phyloP scores from a whole-genome alignment of 1,140 invertebrate species.

The Elymnias hypermnestra region DNA sequence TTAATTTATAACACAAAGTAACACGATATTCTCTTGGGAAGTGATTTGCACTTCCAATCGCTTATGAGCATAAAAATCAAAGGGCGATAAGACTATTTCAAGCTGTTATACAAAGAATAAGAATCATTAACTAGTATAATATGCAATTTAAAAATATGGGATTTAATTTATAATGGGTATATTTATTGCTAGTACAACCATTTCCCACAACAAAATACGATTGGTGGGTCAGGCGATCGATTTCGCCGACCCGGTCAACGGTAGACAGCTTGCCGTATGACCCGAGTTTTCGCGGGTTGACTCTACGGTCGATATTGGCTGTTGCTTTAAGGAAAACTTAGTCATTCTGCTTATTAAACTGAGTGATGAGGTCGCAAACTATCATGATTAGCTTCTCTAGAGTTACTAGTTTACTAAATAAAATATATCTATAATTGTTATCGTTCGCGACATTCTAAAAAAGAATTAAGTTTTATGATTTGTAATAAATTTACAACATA shows the following conservation, averaged over 20 bases:
- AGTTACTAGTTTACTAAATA: not conserved
- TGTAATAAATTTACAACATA: too few species aligned
- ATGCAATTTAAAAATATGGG: too few species aligned
- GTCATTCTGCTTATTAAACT: conserved; percentile 11
- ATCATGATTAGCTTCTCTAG: not conserved
- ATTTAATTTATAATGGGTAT: too few species aligned
- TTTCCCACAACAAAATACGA: conserved; percentile 1
- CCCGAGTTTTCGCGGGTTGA: conserved; percentile 25
- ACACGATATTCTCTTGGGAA: too few species aligned
- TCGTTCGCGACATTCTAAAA: too few species aligned
- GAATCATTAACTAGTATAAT: too few species aligned
- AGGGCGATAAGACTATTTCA: too few species aligned
- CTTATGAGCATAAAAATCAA: too few species aligned
- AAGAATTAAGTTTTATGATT: too few species aligned
- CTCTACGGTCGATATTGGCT: conserved; percentile 21
- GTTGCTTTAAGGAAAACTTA: conserved; percentile 14
- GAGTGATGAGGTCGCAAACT: conserved; percentile 1
- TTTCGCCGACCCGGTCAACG: conserved; percentile 39
- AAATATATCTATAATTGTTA: not conserved
- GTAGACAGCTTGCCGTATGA: conserved; percentile 28
- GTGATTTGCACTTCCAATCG: too few species aligned
- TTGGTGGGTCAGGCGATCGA: conserved; percentile 25
- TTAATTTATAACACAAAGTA: too few species aligned
- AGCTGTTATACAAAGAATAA: too few species aligned
- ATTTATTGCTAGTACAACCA: not conserved